Conservation (phyloP, 2,888 invertebrate species). For the Adela reaumurella region DNA sequence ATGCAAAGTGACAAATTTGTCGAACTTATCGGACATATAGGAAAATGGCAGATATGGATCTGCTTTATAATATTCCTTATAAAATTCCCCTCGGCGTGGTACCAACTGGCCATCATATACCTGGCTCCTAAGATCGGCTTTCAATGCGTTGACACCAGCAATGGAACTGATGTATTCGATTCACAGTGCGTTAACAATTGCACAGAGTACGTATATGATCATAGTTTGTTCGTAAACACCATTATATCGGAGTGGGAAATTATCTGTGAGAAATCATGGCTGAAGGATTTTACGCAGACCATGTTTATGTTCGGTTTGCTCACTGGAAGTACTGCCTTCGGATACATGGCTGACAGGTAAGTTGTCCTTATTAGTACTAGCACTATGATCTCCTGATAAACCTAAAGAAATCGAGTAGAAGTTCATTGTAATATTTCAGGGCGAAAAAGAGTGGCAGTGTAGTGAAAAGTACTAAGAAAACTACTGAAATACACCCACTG, state of each 20-base stretch:
- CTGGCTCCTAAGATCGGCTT: constrained; percentile 61
- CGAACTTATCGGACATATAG: constrained; percentile 46
- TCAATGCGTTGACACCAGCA: constrained; percentile 40
- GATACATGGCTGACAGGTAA: no score
- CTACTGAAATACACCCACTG: no score
- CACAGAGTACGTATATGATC: constrained; percentile 54
- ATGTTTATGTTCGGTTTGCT: no score
- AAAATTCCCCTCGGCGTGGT: constrained; percentile 76
- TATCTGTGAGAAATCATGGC: no score
- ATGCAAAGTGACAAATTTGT: constrained; percentile 30
- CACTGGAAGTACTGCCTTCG: no score
- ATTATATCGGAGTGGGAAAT: constrained; percentile 74
- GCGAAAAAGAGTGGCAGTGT: no score
- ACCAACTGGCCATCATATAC: constrained; percentile 71
- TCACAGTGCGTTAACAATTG: constrained; percentile 54
- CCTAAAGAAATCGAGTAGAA: no score
- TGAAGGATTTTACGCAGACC: no score
- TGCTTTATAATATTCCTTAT: constrained; percentile 62
- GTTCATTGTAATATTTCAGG: no score
- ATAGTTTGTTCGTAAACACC: constrained; percentile 62
- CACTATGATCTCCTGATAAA: no score
- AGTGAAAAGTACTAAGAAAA: no score
- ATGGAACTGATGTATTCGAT: constrained; percentile 24
- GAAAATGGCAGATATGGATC: constrained; percentile 68
- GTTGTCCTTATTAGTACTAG: no score